Evolutionary conservation across 2,113 vertebrate genomes (phyloP), one percentile per base, ranked within the genome.

Genomic region (Campylomormyrus numenius): DNA sequence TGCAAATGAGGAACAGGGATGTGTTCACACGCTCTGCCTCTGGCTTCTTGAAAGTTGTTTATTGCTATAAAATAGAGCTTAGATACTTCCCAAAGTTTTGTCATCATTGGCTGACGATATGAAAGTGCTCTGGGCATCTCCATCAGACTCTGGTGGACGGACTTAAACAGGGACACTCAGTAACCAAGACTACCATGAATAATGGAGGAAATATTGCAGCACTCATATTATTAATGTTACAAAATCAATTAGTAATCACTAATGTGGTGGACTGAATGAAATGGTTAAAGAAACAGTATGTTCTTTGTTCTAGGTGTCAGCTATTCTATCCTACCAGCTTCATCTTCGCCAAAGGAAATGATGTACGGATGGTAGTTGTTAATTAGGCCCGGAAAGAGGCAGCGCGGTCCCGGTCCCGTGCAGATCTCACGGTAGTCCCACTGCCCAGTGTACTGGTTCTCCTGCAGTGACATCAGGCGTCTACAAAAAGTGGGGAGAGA

Each of bases 271-370:
- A 80, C 8, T 21, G 42, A 83, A 42, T 83, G 77, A 83, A 83
- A 19, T 24, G 5, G 2, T 45, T 45, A 45, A 83, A 42, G 39
- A 46, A 48, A 45, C 83, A 85, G 42, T 24, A 45, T n/a, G 6
- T 45, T 50, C n/a, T 52, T 53, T 56, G 31, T 80, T 88, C 31
- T 66, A 27, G 27, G 27, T 27, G 6, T 39, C 15, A 24, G 27
- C 39, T 42, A 31, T 46, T 84, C 5, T 39, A 27, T 15, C 91
- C 91, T 96, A 99, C 98, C 98, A 39, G 98, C 96, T 95, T 99
- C 98, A 15, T 99, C 98, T 92, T 99, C 98, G 2, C 96, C 98
- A 1, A 99, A 99, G 86, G 98, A 99, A 93, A 99, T 99, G 91
- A 99, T 96, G 89, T 98, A 96, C 0, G 96, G 97, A 56, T 98